These are phyloP conservation scores for Lemur catta DNA, from an alignment of 2,797 vertebrate species.

Conservation along the genomic window DNA sequence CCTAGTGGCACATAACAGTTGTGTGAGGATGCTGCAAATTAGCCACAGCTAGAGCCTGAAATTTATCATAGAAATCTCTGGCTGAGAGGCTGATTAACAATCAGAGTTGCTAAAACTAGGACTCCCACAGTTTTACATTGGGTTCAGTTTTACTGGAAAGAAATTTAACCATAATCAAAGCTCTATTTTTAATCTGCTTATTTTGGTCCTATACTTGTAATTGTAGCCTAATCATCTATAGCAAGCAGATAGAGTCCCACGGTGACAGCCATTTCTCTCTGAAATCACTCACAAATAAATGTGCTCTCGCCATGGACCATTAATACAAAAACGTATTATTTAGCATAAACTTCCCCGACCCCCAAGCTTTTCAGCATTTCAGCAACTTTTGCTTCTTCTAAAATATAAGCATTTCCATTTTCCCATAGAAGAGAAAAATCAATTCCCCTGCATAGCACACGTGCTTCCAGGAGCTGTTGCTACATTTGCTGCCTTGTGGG, in stretches of 20 bases:
- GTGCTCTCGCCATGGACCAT: neutral
- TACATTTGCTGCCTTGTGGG: neutral
- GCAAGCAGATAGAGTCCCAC: constrained; percentile 20
- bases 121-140: neutral
- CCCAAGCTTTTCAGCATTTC: neutral
- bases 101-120: constrained; percentile 55
- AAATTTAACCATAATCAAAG: constrained; percentile 55
- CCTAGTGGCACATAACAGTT: neutral
- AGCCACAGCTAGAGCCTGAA: constrained; percentile 54
- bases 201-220: constrained; percentile 47
- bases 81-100: constrained; percentile 59
- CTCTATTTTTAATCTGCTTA: constrained; percentile 67
- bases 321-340: constrained; percentile 11
- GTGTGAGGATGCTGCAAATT: constrained; percentile 51
- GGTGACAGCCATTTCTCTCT: constrained; percentile 6
- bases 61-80: constrained; percentile 15
- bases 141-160: constrained; percentile 47
- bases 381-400: constrained; percentile 20
- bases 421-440: neutral
- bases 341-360: neutral
- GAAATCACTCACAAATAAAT: constrained; percentile 51
- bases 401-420: constrained; percentile 29
- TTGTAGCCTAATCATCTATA: constrained; percentile 49
- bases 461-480: neutral
- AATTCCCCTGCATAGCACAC: neutral